Percentiles rank a stretch among this genome's conserved stretches.
Conservation (phyloP, 2,888 invertebrate genomes). For the Neuroscelio doddi region DNA sequence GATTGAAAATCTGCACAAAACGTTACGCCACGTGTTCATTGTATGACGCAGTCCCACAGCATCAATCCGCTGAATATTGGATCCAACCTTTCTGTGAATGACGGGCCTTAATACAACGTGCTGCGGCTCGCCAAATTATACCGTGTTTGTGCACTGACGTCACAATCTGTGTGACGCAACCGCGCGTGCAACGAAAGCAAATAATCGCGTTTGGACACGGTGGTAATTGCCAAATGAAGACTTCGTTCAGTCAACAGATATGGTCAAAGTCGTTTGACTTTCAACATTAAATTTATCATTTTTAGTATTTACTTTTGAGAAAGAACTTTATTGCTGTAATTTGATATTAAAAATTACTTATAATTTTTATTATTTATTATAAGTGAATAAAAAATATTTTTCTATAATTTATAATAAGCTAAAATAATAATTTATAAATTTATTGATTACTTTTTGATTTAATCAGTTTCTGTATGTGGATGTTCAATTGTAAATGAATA, state of each 20-base stretch:
- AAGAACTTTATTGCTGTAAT: too few relatives aligned
- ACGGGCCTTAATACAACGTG: conserved; percentile 45
- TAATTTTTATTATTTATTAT: too few relatives aligned
- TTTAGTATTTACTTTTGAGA: conserved; percentile 23
- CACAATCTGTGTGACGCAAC: conserved; percentile 40
- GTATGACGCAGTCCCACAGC: conserved; percentile 32
- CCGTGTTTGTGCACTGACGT: conserved; percentile 36
- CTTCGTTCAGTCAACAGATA: conserved; percentile 8
- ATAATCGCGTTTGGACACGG: conserved; percentile 41
- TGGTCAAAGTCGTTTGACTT: conserved; percentile 26
- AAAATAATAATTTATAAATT: too few relatives aligned
- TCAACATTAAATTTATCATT: conserved; percentile 10
- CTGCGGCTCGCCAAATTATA: conserved; percentile 41
- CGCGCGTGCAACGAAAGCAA: conserved; percentile 39
- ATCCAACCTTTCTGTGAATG: conserved; percentile 44
- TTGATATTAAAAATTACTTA: too few relatives aligned
- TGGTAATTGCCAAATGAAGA: conserved; percentile 40
- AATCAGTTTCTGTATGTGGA: too few relatives aligned
- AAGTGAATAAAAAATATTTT: too few relatives aligned
- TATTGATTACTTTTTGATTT: too few relatives aligned
- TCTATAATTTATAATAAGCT: too few relatives aligned
- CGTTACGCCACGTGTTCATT: conserved; percentile 25
- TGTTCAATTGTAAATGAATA: not conserved
- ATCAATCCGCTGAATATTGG: conserved; percentile 49
- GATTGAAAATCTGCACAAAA: conserved; percentile 46